Evolutionary conservation across 2,797 vertebrate species (phyloP).

Genomic region (Onychomys torridus): DNA sequence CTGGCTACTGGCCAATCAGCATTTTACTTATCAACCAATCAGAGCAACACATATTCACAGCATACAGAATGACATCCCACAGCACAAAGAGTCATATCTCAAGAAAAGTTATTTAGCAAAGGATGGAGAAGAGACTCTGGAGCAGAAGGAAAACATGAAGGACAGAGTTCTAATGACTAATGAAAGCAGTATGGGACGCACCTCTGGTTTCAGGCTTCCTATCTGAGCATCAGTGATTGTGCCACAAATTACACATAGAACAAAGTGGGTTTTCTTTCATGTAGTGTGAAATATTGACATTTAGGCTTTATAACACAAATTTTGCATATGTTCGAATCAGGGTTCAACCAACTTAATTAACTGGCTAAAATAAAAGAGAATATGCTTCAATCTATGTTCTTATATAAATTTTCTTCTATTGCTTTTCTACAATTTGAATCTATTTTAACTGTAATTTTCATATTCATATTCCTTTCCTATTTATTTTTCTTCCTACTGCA

Average conservation of each 20-base stretch:
- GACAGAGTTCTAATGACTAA: not conserved
- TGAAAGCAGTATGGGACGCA: not conserved
- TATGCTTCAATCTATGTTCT: not conserved
- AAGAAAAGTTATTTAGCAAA: conserved; percentile 25
- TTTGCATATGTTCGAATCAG: not conserved
- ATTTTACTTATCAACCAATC: too few species aligned
- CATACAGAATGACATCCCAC: too few species aligned
- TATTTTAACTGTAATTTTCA: not conserved
- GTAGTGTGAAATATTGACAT: not conserved
- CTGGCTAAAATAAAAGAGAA: conserved; percentile 4
- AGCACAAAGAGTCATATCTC: not conserved
- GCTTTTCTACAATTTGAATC: not conserved
- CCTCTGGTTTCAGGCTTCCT: not conserved
- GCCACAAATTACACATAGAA: not conserved
- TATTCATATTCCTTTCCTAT: not conserved
- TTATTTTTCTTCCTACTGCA: not conserved
- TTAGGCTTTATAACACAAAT: not conserved
- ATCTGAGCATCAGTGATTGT: not conserved
- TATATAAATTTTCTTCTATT: conserved; percentile 7
- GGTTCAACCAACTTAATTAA: not conserved
- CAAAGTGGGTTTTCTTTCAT: not conserved
- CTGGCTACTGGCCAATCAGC: too few species aligned
- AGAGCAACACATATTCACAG: too few species aligned
- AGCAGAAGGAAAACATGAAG: not conserved
- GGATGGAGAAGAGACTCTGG: not conserved